These are phyloP conservation scores for Isotomurus palustris DNA, from an alignment of 2,888 invertebrate species.

Conservation along the genomic window DNA sequence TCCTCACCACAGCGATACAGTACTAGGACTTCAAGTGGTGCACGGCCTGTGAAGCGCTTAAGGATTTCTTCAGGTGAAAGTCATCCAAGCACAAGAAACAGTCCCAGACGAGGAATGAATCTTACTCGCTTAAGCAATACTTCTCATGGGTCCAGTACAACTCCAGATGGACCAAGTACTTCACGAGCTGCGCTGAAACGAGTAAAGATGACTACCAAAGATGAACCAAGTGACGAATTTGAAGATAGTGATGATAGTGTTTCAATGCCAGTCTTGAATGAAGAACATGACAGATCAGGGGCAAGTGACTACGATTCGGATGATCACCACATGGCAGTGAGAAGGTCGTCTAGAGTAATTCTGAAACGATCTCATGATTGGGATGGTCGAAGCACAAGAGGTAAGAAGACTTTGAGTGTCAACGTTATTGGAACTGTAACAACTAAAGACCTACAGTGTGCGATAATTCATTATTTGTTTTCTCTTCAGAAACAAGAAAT, in stretches of 20 bases:
- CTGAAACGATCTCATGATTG: slow-evolving; percentile 11
- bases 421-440: too few relatives aligned
- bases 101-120: background rate
- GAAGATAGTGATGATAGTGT: slow-evolving; percentile 43
- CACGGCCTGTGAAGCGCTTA: slow-evolving; percentile 22
- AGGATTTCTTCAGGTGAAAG: slow-evolving; percentile 41
- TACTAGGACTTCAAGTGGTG: slow-evolving; percentile 3
- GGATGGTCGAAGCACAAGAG: too few relatives aligned
- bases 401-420: too few relatives aligned
- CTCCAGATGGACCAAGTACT: slow-evolving; percentile 2
- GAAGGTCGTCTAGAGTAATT: slow-evolving; percentile 28
- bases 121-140: slow-evolving; percentile 5
- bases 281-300: slow-evolving; percentile 33
- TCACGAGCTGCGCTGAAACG: background rate
- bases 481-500: slow-evolving; percentile 23
- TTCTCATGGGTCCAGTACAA: background rate
- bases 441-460: too few relatives aligned
- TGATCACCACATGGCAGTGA: slow-evolving; percentile 4
- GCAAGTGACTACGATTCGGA: slow-evolving; percentile 46
- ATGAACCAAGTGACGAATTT: slow-evolving; percentile 35
- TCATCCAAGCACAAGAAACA: slow-evolving; percentile 14
- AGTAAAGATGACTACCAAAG: slow-evolving; percentile 2
- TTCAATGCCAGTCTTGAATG: slow-evolving; percentile 26
- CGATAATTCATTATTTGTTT: too few relatives aligned
- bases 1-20: slow-evolving; percentile 3